Conservation (phyloP, 2,888 invertebrate species). For the Dioctria linearis region DNA sequence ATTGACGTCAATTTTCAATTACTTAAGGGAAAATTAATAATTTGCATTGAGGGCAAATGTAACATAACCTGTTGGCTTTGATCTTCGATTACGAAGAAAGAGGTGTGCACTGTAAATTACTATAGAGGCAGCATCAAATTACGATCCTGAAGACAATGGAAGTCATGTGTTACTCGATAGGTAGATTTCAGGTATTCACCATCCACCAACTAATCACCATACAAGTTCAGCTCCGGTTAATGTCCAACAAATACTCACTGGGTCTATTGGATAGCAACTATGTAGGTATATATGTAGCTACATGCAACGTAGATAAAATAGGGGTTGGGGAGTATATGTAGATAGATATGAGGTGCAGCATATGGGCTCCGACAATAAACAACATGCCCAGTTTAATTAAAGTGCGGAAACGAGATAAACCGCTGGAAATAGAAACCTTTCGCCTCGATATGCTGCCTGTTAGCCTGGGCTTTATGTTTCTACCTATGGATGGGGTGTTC, state of each 20-base stretch:
- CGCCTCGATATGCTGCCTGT: background rate
- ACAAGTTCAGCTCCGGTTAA: conserved; percentile 15
- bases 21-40: conserved; percentile 37
- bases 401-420: conserved; percentile 49
- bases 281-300: too few relatives aligned
- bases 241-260: background rate
- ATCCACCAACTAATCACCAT: conserved; percentile 24
- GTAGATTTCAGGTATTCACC: conserved; percentile 39
- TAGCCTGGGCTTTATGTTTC: background rate
- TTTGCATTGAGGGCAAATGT: conserved; percentile 7
- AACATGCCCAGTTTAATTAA: conserved; percentile 57
- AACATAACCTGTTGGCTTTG: conserved; percentile 32
- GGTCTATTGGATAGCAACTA: background rate
- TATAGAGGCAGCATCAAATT: conserved; percentile 34
- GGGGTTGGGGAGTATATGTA: background rate
- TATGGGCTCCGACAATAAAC: conserved; percentile 51
- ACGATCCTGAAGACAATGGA: conserved; percentile 26
- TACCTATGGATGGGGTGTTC: background rate
- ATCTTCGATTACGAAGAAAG: conserved; percentile 8
- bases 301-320: background rate
- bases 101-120: conserved; percentile 37
- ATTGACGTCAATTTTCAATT: conserved; percentile 42
- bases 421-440: conserved; percentile 10
- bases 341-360: conserved; percentile 34
- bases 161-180: conserved; percentile 33